A percentile compares a stretch with the other conserved stretches of the same genome.
These are phyloP conservation scores for Isaurus tuberculatus DNA, from an alignment of 92 coral and sea anemone genomes.

Conservation along the genomic window DNA sequence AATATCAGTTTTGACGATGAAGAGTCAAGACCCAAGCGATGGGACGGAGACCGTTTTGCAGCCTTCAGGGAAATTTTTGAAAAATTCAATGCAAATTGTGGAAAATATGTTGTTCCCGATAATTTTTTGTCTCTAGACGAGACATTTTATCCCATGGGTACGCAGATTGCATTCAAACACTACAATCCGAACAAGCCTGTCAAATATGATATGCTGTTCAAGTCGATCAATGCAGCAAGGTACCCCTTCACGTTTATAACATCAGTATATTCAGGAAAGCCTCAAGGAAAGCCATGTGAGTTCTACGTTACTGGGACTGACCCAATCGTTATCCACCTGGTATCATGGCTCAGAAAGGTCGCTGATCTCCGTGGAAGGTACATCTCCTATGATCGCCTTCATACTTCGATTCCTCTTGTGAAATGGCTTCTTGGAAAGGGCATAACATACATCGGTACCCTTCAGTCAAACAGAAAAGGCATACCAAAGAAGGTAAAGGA, in stretches of 20 bases:
- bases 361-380: conserved; percentile 35
- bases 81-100: neutral
- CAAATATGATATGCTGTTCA: neutral
- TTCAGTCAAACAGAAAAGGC: conserved; percentile 46
- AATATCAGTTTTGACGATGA: conserved; percentile 6
- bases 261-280: neutral
- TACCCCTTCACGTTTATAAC: conserved; percentile 1
- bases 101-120: neutral
- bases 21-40: neutral
- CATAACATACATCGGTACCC: conserved; percentile 48
- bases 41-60: neutral
- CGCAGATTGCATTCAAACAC: neutral
- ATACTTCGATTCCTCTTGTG: conserved; percentile 33
- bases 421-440: conserved; percentile 45
- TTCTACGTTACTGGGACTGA: conserved; percentile 11
- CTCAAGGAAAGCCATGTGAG: neutral
- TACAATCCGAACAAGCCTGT: conserved; percentile 3
- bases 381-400: conserved; percentile 46
- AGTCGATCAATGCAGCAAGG: neutral
- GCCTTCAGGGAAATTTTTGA: neutral
- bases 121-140: neutral
- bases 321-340: neutral
- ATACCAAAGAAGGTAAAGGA: conserved; percentile 41
- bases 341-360: neutral
- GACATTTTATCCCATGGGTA: neutral